Evolutionary conservation across 2,797 vertebrate species (phyloP).

Genomic region (Pterois miles): DNA sequence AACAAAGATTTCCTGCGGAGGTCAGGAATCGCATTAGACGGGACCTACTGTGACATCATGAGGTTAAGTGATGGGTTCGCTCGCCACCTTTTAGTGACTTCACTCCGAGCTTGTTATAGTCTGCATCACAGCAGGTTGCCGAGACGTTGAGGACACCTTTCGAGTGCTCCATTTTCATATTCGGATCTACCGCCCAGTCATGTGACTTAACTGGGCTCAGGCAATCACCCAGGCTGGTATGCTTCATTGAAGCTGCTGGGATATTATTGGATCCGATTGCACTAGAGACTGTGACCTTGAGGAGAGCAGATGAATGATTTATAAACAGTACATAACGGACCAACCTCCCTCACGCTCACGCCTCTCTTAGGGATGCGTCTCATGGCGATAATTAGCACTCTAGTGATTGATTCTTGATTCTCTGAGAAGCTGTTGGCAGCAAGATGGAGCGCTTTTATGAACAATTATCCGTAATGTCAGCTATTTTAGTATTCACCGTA

Average conservation of each 20-base stretch:
- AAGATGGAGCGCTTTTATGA: conserved; percentile 42
- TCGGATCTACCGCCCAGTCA: not conserved
- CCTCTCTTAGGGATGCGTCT: conserved; percentile 32
- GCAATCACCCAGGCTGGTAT: not conserved
- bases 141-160: not conserved
- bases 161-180: not conserved
- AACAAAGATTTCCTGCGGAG: conserved; percentile 18
- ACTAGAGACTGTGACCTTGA: conserved; percentile 41
- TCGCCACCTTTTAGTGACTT: conserved; percentile 20
- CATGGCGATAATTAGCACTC: conserved; percentile 56
- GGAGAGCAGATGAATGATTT: conserved; percentile 49
- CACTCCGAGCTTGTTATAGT: conserved; percentile 44
- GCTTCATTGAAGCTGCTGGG: conserved; percentile 9
- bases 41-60: conserved; percentile 48
- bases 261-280: conserved; percentile 36
- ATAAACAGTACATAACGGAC: conserved; percentile 19
- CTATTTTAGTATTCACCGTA: conserved; percentile 35
- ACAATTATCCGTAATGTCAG: conserved; percentile 29
- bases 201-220: not conserved
- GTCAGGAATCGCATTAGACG: conserved; percentile 41
- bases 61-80: conserved; percentile 44
- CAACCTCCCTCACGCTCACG: conserved; percentile 4
- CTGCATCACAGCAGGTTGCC: conserved; percentile 10
- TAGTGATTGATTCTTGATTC: conserved; percentile 56
- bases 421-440: conserved; percentile 27